Conservation (phyloP, 1,140 invertebrate genomes). For the Drosophila yakuba region DNA sequence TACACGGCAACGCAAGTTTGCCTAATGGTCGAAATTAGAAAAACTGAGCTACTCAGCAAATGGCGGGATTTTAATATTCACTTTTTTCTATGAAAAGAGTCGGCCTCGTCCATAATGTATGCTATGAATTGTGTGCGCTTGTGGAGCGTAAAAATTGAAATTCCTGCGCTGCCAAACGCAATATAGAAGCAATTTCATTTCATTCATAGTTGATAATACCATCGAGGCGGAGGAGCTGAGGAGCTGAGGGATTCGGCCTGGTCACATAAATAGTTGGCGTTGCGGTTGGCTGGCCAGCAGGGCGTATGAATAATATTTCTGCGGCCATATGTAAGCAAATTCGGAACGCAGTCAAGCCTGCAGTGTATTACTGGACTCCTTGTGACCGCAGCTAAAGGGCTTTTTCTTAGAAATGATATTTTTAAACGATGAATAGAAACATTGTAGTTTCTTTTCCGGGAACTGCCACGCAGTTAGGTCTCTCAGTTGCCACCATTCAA, state of each 20-base stretch:
- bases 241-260: constrained; percentile 4
- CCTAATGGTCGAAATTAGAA: constrained; percentile 24
- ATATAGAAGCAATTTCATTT: constrained; percentile 35
- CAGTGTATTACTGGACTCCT: constrained; percentile 22
- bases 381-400: constrained; percentile 10
- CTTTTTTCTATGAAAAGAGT: constrained; percentile 6
- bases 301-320: constrained; percentile 64
- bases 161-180: constrained; percentile 3
- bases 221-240: constrained; percentile 31
- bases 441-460: not conserved
- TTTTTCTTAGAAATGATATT: constrained; percentile 17
- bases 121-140: constrained; percentile 17
- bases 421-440: not conserved
- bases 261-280: constrained; percentile 59
- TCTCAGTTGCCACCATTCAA: constrained; percentile 2
- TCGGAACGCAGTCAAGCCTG: constrained; percentile 34
- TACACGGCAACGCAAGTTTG: not conserved
- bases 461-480: not conserved
- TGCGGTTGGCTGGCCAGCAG: constrained; percentile 45
- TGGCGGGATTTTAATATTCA: constrained; percentile 41
- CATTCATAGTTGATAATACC: constrained; percentile 50
- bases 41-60: constrained; percentile 35
- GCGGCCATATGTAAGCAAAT: constrained; percentile 25
- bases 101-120: constrained; percentile 6
- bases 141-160: constrained; percentile 41